Percentiles rank a stretch among this genome's conserved stretches.
Conservation (phyloP, 37 sponge, comb jelly and placozoan genomes). For the Beroe forskalii region DNA sequence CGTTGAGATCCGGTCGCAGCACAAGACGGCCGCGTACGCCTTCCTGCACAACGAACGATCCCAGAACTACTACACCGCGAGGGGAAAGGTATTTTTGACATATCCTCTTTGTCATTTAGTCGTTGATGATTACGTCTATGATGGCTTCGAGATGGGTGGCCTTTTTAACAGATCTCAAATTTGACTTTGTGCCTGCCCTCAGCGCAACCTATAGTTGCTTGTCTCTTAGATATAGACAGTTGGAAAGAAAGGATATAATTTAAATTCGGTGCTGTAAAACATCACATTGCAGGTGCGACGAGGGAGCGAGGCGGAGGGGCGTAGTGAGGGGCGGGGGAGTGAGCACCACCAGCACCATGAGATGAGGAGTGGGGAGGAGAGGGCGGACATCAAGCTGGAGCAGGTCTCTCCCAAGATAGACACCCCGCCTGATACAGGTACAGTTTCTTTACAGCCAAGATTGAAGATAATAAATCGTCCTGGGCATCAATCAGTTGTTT, state of each 20-base stretch:
- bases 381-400: background rate
- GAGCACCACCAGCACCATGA: no score
- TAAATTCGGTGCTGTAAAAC: no score
- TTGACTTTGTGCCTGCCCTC: background rate
- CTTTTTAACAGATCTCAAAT: background rate
- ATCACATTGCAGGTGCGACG: no score
- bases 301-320: background rate
- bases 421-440: conserved; percentile 31
- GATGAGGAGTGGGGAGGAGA: background rate
- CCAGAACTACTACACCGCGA: conserved; percentile 26
- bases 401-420: conserved; percentile 41
- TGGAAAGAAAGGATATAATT: no score
- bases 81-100: conserved; percentile 15
- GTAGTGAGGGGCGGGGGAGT: no score
- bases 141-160: background rate
- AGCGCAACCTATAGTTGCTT: no score
- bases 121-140: no score
- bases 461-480: no score
- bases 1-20: conserved; percentile 37
- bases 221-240: no score
- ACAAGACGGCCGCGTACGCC: conserved; percentile 59
- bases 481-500: no score
- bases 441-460: no score
- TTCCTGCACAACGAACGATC: conserved; percentile 52
- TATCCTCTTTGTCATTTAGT: no score